Evolutionary conservation across 2,888 invertebrate genomes (phyloP).

Genomic region (Amblyteles armatorius): DNA sequence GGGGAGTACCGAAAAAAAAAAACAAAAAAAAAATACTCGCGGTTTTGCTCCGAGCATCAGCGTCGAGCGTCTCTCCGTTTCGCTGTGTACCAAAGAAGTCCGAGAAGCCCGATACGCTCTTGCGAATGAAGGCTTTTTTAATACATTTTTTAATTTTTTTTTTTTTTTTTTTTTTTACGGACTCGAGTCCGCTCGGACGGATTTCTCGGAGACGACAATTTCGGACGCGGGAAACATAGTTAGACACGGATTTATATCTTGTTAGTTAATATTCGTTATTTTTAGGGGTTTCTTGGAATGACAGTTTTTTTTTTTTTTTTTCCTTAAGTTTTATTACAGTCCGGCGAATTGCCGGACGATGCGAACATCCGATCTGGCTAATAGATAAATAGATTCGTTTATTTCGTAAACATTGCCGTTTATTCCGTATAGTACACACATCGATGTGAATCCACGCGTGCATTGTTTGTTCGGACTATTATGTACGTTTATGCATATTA

Average conservation of each 20-base stretch:
- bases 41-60: constrained; percentile 71
- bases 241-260: neutral
- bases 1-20: constrained; percentile 50
- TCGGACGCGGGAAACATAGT: constrained; percentile 13
- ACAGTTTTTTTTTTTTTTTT: too few relatives aligned
- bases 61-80: constrained; percentile 71
- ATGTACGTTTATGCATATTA: constrained; percentile 33
- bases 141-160: constrained; percentile 21
- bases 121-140: constrained; percentile 30
- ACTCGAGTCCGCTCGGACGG: constrained; percentile 2
- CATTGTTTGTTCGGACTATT: constrained; percentile 43
- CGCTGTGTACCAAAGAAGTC: constrained; percentile 62
- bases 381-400: neutral
- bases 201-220: constrained; percentile 31
- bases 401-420: too few relatives aligned
- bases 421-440: neutral
- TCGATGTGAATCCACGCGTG: constrained; percentile 27
- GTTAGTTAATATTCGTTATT: neutral
- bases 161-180: neutral
- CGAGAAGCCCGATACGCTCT: constrained; percentile 57
- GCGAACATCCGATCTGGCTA: neutral
- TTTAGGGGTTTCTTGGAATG: too few relatives aligned
- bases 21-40: constrained; percentile 58
- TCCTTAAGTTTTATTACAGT: too few relatives aligned
- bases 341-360: neutral